Conservation (phyloP, 2,888 invertebrate genomes). For the Drosophila setosimentum region DNA sequence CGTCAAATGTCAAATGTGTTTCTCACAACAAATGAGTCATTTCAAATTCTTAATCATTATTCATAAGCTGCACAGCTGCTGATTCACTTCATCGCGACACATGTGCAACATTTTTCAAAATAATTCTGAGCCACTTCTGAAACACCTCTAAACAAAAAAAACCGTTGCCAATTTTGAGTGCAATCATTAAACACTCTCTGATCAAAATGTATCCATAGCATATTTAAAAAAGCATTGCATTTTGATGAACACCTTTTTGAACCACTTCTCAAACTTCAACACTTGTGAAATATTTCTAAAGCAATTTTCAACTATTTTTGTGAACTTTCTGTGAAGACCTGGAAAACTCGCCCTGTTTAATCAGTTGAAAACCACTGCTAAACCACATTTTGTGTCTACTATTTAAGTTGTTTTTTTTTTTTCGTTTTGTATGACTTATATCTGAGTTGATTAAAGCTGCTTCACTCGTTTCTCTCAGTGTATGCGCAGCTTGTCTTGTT, state of each 20-base stretch:
- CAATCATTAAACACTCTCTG: not conserved
- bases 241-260: not conserved
- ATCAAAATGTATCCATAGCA: not conserved
- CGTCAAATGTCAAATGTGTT: not conserved
- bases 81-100: not conserved
- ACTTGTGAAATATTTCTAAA: not conserved
- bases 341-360: not conserved
- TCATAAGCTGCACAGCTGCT: not conserved
- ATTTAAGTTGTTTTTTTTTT: no score
- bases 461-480: constrained; percentile 12
- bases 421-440: no score
- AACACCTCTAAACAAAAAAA: not conserved
- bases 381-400: not conserved
- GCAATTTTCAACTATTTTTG: not conserved
- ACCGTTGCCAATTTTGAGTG: not conserved
- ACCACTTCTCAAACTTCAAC: not conserved
- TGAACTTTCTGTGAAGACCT: not conserved
- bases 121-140: not conserved
- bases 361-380: not conserved
- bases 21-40: not conserved
- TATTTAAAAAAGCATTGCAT: not conserved
- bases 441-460: not conserved
- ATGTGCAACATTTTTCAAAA: not conserved
- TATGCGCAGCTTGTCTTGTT: not conserved
- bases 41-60: not conserved